phyloP scores from a whole-genome alignment of 2,888 invertebrate species.

The Brenthis ino region DNA sequence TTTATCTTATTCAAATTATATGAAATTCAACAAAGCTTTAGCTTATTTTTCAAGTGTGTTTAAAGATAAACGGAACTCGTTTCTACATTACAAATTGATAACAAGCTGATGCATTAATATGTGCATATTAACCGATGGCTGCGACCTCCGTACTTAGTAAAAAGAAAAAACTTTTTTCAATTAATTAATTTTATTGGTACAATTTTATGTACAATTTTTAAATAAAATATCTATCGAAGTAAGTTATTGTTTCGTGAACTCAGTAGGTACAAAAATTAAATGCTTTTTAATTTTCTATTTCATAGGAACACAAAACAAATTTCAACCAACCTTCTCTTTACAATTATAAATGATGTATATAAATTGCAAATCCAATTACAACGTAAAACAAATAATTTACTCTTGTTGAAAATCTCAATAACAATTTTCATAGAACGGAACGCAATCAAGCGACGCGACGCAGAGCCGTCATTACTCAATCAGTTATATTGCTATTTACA shows the following conservation, averaged over 20 bases:
- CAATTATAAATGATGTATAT: too few relatives aligned
- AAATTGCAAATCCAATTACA: too few relatives aligned
- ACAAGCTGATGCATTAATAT: constrained; percentile 16
- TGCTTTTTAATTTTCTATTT: background rate
- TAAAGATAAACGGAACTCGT: constrained; percentile 33
- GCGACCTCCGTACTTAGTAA: constrained; percentile 7
- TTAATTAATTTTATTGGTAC: background rate
- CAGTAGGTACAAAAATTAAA: background rate
- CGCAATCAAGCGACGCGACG: constrained; percentile 1
- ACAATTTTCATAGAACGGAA: background rate
- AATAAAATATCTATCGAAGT: constrained; percentile 1
- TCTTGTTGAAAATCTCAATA: too few relatives aligned
- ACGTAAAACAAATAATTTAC: too few relatives aligned
- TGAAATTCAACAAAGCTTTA: background rate
- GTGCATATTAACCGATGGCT: constrained; percentile 15
- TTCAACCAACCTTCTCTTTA: too few relatives aligned
- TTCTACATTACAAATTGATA: constrained; percentile 32
- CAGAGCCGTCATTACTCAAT: constrained; percentile 15
- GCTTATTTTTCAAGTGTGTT: constrained; percentile 14
- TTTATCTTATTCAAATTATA: background rate
- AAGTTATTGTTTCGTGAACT: constrained; percentile 3
- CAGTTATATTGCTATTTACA: constrained; percentile 46
- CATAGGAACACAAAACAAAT: too few relatives aligned
- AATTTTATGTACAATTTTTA: background rate
- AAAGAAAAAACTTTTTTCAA: background rate